Evolutionary conservation across 2,797 vertebrate genomes (phyloP), one percentile per base, ranked within the genome.

Genomic region (Gadopsis marmoratus): DNA sequence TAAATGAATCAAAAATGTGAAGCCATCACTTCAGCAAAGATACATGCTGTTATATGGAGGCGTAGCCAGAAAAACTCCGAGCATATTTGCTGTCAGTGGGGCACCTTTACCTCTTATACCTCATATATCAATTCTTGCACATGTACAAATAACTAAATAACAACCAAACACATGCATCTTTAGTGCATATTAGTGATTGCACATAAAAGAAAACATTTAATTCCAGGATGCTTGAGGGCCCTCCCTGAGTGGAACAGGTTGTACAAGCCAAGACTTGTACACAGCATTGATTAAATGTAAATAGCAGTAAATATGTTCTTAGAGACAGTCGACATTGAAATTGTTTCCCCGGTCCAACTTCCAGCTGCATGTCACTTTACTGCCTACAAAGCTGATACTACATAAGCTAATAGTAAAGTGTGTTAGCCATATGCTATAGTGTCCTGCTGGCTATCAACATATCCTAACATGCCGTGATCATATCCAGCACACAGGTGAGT

Each of bases 401-500:
- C 19, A 39, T 53, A 7, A 45, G 26, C 45, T 35, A 33, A 21
- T 59, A 23, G 29, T 48, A 26, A 48, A 45, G 39, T 31, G 21
- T 19, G n/a, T 71, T 19, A 39, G 17, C 12, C 9, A 12, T 47
- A 19, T 33, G n/a, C 21, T 53, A 8, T 14, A 76, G 63, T 47
- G 35, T 69, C 29, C n/a, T 31, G 31, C 48, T 45, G 33, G 19
- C 16, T 51, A 39, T 71, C 41, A 70, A 73, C 35, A 71, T 71
- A 79, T 74, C 45, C 31, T 50, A 69, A 53, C 23, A 47, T 66
- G 51, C 9, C 14, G 43, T 56, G 31, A 71, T 66, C n/a, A 63
- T 50, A 62, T 69, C 33, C 56, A 76, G 19, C 55, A 75, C 4
- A 45, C 35, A 82, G 53, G 29, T 56, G 65, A 86, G 14, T 7